Evolutionary conservation across 2,113 vertebrate genomes (phyloP), one percentile per base, ranked within the genome.

Genomic region (Orycteropus afer): DNA sequence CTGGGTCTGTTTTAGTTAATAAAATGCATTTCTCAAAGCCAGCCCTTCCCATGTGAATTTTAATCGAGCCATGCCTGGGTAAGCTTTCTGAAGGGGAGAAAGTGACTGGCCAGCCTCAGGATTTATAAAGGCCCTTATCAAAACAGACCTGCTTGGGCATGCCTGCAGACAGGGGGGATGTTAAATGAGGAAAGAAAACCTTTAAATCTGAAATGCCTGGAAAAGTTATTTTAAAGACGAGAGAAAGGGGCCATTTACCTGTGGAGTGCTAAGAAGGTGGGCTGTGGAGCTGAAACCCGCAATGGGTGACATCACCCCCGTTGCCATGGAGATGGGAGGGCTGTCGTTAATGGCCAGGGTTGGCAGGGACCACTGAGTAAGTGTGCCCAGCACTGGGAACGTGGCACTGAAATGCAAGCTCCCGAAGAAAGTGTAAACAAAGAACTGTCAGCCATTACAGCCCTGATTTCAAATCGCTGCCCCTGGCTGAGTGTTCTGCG

Each of bases 321-420:
- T 96, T 96, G 96, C 94, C 84, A 79, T 77, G 96, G 97, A 90
- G 89, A 84, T 92, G 76, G 71, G 92, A 97, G 96, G 96, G 97
- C 97, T 96, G 93, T 51, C 96, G 69, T 97, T 98, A 94, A 93
- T 96, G 96, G 84, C 92, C 34, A 65, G 37, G 2, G 17, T 2
- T 97, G 98, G 96, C 90, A 25, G 11, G 93, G 89, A 63, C 89
- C 20, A 12, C 90, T 87, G 97, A 91, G 93, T 17, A 45, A 95
- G 86, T 77, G 85, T 96, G 97, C 95, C 95, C 13, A 51, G 89
- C 94, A 96, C 77, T 45, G 86, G 95, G 90, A 94, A 97, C 94
- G 63, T 5, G 96, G 94, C 55, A 34, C 96, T 59, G 83, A 57
- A 89, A 0, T 23, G 81, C 97, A 91, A 97, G 80, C 94, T 93